Evolutionary conservation across 2,797 vertebrate genomes (phyloP).

Genomic region (Emys orbicularis): DNA sequence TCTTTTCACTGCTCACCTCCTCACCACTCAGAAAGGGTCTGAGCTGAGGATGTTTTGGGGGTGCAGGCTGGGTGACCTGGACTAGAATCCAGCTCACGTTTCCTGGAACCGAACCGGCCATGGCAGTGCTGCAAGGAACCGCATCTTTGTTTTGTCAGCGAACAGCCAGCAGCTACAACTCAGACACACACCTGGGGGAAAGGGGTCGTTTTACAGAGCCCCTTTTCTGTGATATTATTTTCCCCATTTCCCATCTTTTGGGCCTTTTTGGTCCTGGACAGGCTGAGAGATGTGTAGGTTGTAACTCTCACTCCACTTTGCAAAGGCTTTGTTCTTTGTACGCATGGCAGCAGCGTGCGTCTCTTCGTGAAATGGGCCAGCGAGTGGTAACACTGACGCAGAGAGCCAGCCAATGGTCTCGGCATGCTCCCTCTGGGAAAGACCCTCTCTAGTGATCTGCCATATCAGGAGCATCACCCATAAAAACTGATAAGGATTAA

Average conservation of each 20-base stretch:
- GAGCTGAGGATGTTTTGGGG: neutral
- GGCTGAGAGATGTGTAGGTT: constrained; percentile 63
- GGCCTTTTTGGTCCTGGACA: constrained; percentile 61
- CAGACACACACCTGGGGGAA: neutral
- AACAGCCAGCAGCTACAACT: neutral
- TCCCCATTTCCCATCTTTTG: constrained; percentile 37
- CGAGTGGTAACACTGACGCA: constrained; percentile 28
- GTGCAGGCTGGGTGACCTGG: neutral
- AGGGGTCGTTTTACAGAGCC: constrained; percentile 49
- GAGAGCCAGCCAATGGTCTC: neutral
- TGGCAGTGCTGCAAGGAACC: constrained; percentile 50
- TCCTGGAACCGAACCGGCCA: constrained; percentile 30
- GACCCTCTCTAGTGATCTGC: constrained; percentile 23
- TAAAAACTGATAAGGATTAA: neutral
- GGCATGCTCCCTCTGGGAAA: neutral
- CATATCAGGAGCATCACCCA: neutral
- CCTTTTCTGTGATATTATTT: constrained; percentile 56
- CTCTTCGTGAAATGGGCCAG: constrained; percentile 51
- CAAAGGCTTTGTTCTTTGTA: constrained; percentile 52
- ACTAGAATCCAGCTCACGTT: neutral
- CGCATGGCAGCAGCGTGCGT: neutral
- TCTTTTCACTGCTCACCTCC: neutral
- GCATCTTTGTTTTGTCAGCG: constrained; percentile 35
- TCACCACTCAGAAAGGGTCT: neutral
- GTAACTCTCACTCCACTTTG: constrained; percentile 54